Conservation (phyloP, 2,888 invertebrate species). For the Ectemnius lituratus region DNA sequence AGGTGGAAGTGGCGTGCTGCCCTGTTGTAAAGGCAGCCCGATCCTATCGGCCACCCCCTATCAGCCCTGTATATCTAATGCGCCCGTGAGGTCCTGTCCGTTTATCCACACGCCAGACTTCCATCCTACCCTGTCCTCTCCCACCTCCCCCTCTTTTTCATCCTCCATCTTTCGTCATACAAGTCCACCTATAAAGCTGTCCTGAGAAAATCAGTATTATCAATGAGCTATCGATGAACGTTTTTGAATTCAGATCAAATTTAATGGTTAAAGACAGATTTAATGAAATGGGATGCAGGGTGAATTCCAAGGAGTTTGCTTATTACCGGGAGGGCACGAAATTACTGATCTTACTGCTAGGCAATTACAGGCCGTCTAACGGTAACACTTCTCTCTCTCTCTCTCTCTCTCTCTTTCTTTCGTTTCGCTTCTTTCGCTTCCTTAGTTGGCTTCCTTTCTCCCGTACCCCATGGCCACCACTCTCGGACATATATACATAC, state of each 20-base stretch:
- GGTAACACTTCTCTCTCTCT: slow-evolving; percentile 24
- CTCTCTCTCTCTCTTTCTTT: too few species aligned
- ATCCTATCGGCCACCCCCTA: slow-evolving; percentile 63
- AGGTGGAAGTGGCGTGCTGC: slow-evolving; percentile 12
- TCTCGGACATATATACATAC: slow-evolving; percentile 1
- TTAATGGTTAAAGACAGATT: too few species aligned
- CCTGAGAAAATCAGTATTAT: background rate
- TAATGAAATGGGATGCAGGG: too few species aligned
- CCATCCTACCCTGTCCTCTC: slow-evolving; percentile 3
- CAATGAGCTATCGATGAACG: background rate
- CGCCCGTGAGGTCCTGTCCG: slow-evolving; percentile 52
- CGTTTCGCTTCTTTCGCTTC: too few species aligned
- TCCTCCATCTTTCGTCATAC: background rate
- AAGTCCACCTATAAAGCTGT: too few species aligned
- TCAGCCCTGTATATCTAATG: slow-evolving; percentile 70
- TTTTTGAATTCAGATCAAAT: background rate
- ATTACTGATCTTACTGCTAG: slow-evolving; percentile 30
- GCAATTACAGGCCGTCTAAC: slow-evolving; percentile 35
- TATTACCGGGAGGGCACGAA: slow-evolving; percentile 11
- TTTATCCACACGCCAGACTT: slow-evolving; percentile 8
- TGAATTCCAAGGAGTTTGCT: background rate
- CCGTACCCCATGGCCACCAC: slow-evolving; percentile 10
- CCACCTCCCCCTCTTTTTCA: slow-evolving; percentile 7
- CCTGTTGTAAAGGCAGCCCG: slow-evolving; percentile 57
- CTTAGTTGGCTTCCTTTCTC: slow-evolving; percentile 33